phyloP scores from a whole-genome alignment of 2,797 vertebrate species.

The Harpagifer antarcticus region DNA sequence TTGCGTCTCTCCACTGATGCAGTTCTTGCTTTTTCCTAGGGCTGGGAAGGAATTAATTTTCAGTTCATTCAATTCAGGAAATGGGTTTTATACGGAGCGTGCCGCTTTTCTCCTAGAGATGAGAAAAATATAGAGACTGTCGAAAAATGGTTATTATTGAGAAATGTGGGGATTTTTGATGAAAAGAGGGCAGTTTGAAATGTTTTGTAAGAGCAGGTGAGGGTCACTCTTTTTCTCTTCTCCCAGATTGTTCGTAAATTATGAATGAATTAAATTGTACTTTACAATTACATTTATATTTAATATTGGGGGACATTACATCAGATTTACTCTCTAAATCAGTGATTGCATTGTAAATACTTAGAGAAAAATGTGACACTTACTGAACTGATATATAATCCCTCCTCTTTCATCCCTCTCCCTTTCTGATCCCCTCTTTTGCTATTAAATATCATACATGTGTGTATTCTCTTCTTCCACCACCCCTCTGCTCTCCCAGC shows the following conservation, averaged over 20 bases:
- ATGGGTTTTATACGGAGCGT: background rate
- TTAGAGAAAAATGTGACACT: background rate
- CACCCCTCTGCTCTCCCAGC: slow-evolving; percentile 42
- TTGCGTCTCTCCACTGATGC: background rate
- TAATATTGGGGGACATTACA: background rate
- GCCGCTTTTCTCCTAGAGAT: background rate
- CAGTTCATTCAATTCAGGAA: slow-evolving; percentile 30
- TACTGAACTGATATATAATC: slow-evolving; percentile 40
- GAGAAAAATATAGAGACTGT: background rate
- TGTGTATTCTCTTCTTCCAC: slow-evolving; percentile 22
- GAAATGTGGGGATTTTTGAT: background rate
- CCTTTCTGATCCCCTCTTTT: background rate
- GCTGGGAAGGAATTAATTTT: slow-evolving; percentile 22
- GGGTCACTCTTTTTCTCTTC: background rate
- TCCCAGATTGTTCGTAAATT: no score
- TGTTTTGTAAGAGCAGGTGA: no score
- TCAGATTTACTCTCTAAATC: background rate
- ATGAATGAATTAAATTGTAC: background rate
- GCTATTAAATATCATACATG: background rate
- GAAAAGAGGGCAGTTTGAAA: background rate
- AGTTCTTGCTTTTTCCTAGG: background rate
- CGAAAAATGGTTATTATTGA: background rate
- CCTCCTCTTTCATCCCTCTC: slow-evolving; percentile 15
- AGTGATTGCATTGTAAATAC: background rate
- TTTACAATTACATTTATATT: background rate